Conservation (phyloP, 2,113 vertebrate genomes). For the Campylomormyrus numenius region DNA sequence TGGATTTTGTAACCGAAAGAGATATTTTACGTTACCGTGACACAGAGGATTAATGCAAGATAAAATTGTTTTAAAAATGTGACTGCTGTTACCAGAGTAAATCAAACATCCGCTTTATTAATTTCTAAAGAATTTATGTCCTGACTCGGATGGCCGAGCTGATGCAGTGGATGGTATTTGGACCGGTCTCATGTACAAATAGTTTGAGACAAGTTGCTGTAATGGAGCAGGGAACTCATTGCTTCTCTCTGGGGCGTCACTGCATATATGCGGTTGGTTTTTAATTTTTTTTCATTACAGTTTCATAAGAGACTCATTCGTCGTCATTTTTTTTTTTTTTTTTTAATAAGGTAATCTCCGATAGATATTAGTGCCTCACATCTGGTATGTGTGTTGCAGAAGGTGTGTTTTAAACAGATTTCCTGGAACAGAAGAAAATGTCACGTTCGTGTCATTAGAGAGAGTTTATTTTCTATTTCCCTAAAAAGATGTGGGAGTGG, state of each 20-base stretch:
- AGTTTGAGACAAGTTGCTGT: constrained; percentile 35
- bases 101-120: constrained; percentile 53
- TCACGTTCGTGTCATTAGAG: neutral
- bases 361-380: constrained; percentile 21
- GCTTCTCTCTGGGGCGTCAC: constrained; percentile 34
- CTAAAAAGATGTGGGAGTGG: neutral
- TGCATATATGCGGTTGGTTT: constrained; percentile 26
- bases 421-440: constrained; percentile 30
- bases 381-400: constrained; percentile 25
- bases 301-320: constrained; percentile 29
- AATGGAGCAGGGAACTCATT: constrained; percentile 45
- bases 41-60: constrained; percentile 52
- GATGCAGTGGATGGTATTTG: constrained; percentile 39
- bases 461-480: constrained; percentile 6
- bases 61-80: constrained; percentile 56
- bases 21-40: constrained; percentile 49
- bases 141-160: constrained; percentile 31
- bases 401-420: constrained; percentile 10
- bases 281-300: constrained; percentile 11
- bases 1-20: constrained; percentile 51
- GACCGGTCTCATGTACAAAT: constrained; percentile 30
- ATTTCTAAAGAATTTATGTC: constrained; percentile 47
- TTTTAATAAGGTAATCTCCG: constrained; percentile 9
- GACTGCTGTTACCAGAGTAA: constrained; percentile 47
- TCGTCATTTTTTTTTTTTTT: constrained; percentile 16